phyloP scores from a whole-genome alignment of 2,888 invertebrate species.

The Phaedon cochleariae region DNA sequence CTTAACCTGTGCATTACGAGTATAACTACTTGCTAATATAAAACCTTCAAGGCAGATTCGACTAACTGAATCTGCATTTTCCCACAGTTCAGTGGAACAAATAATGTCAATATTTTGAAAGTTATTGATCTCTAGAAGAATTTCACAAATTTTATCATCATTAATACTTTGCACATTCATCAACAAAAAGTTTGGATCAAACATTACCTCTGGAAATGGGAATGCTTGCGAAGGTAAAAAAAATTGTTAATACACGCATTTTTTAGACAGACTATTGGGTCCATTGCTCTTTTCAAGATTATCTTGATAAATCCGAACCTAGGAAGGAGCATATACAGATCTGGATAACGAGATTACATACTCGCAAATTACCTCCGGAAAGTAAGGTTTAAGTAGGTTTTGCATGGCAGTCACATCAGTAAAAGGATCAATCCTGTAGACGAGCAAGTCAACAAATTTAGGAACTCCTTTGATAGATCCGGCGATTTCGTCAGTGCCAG shows the following conservation, averaged over 20 bases:
- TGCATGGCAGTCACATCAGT: slow-evolving; percentile 11
- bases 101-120: slow-evolving; percentile 14
- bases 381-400: slow-evolving; percentile 10
- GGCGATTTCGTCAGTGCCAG: no score
- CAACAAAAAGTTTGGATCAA: slow-evolving; percentile 4
- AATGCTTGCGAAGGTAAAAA: slow-evolving; percentile 8
- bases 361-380: no score
- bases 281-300: slow-evolving; percentile 14
- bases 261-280: slow-evolving; percentile 13
- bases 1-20: background rate
- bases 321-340: slow-evolving; percentile 2
- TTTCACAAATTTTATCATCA: no score
- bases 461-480: no score
- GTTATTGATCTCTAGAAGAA: slow-evolving; percentile 10
- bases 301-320: slow-evolving; percentile 10
- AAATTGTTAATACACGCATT: slow-evolving; percentile 16
- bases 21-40: no score
- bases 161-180: slow-evolving; percentile 12
- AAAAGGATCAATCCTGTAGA: slow-evolving; percentile 3
- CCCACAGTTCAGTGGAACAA: no score
- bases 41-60: no score
- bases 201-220: background rate
- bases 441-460: slow-evolving; percentile 8
- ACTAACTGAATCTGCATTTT: slow-evolving; percentile 6
- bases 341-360: slow-evolving; percentile 4